A percentile compares a stretch with the other conserved stretches of the same genome.
Evolutionary conservation across 1,140 invertebrate species (phyloP).

Genomic region (Sinonovacula constricta): DNA sequence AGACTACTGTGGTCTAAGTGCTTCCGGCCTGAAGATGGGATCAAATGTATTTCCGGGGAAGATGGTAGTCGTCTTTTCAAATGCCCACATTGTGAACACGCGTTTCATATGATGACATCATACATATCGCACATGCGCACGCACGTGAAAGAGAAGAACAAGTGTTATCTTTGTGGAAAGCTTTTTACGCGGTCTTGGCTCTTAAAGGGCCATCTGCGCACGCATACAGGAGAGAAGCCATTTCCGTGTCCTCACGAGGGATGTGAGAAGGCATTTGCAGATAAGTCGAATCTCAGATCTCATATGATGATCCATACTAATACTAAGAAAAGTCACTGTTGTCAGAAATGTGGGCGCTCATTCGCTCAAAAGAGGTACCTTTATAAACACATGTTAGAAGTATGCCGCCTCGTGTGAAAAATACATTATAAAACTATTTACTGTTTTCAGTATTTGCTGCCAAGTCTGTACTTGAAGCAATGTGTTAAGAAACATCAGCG

Average conservation of each 20-base stretch:
- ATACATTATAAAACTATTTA: too few species aligned
- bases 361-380: conserved; percentile 87
- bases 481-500: too few species aligned
- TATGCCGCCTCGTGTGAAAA: too few species aligned
- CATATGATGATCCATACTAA: conserved; percentile 99
- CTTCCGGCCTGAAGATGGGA: too few species aligned
- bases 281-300: conserved; percentile 95
- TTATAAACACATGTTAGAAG: conserved; percentile 85
- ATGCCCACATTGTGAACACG: conserved; percentile 56
- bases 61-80: conserved; percentile 47
- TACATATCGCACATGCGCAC: conserved; percentile 53
- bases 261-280: conserved; percentile 86
- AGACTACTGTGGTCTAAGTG: too few species aligned
- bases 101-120: conserved; percentile 43
- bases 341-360: conserved; percentile 89
- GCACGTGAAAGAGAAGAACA: conserved; percentile 81
- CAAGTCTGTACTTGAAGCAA: too few species aligned
- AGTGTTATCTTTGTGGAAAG: conserved; percentile 95
- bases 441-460: too few species aligned
- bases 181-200: conserved; percentile 97
- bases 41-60: too few species aligned
- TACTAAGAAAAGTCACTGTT: conserved; percentile 94
- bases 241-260: conserved; percentile 98
- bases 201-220: conserved; percentile 95
- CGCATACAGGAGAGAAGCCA: conserved; percentile 97